These are phyloP conservation scores for Eristalis intricaria DNA, from an alignment of 2,888 invertebrate species.

Conservation along the genomic window DNA sequence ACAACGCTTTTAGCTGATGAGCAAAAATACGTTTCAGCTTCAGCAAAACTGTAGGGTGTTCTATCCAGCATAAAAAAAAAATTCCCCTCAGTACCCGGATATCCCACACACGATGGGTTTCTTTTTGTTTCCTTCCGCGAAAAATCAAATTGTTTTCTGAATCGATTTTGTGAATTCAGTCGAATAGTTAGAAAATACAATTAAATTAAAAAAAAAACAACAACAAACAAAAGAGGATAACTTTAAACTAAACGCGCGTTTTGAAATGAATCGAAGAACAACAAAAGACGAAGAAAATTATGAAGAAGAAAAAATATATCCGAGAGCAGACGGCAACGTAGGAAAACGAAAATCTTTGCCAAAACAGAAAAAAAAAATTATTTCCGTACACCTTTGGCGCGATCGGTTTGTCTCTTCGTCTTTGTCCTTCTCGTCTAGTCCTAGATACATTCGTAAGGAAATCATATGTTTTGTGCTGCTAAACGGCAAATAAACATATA, in stretches of 20 bases:
- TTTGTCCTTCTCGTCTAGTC: background rate
- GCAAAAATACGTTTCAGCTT: no score
- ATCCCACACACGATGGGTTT: no score
- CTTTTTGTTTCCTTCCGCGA: no score
- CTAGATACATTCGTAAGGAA: background rate
- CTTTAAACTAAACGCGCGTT: conserved; percentile 45
- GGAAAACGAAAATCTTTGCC: conserved; percentile 27
- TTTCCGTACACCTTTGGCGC: conserved; percentile 2
- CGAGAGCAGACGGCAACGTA: background rate
- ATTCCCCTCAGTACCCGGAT: background rate
- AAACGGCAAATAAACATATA: background rate
- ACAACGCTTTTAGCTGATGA: no score
- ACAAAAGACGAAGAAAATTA: conserved; percentile 5
- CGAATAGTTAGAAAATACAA: background rate
- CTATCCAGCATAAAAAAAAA: background rate
- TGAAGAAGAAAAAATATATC: conserved; percentile 29
- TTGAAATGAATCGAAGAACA: conserved; percentile 13
- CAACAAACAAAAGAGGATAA: conserved; percentile 21
- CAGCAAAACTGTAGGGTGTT: no score
- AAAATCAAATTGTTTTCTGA: no score
- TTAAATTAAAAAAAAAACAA: background rate
- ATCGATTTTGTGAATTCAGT: background rate
- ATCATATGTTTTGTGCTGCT: conserved; percentile 6
- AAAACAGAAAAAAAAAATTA: conserved; percentile 29
- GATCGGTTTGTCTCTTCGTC: no score